phyloP scores from a whole-genome alignment of 2,888 invertebrate species.

The Calliopum simillimum region DNA sequence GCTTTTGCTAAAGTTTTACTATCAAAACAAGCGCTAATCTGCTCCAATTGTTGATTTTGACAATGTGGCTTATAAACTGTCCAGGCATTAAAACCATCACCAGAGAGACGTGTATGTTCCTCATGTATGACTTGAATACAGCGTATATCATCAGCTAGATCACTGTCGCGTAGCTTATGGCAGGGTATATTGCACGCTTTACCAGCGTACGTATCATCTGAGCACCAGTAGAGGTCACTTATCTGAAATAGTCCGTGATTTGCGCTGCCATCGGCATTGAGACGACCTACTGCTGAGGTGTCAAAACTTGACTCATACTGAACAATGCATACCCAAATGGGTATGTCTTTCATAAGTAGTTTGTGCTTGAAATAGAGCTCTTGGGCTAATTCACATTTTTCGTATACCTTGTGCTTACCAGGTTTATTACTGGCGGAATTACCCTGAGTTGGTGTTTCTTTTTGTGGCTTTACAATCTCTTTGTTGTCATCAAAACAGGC shows the following conservation, averaged over 20 bases:
- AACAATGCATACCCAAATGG: slow-evolving; percentile 80
- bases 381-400: slow-evolving; percentile 78
- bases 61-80: slow-evolving; percentile 75
- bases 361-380: slow-evolving; percentile 72
- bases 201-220: slow-evolving; percentile 68
- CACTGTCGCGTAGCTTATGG: slow-evolving; percentile 73
- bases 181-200: slow-evolving; percentile 74
- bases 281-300: slow-evolving; percentile 72
- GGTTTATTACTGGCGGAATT: not conserved
- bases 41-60: slow-evolving; percentile 52
- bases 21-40: slow-evolving; percentile 49
- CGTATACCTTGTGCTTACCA: slow-evolving; percentile 70
- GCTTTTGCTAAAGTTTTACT: slow-evolving; percentile 40
- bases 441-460: not conserved
- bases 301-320: slow-evolving; percentile 78
- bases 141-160: slow-evolving; percentile 76
- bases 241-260: slow-evolving; percentile 83
- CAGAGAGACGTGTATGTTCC: slow-evolving; percentile 74
- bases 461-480: not conserved
- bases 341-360: slow-evolving; percentile 69
- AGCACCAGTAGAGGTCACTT: slow-evolving; percentile 79
- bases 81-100: slow-evolving; percentile 80
- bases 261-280: slow-evolving; percentile 69
- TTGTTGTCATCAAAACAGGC: slow-evolving; percentile 45
- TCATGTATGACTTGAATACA: slow-evolving; percentile 75